Conservation (phyloP, 1,140 invertebrate species). For the Neocloeon triangulifer region DNA sequence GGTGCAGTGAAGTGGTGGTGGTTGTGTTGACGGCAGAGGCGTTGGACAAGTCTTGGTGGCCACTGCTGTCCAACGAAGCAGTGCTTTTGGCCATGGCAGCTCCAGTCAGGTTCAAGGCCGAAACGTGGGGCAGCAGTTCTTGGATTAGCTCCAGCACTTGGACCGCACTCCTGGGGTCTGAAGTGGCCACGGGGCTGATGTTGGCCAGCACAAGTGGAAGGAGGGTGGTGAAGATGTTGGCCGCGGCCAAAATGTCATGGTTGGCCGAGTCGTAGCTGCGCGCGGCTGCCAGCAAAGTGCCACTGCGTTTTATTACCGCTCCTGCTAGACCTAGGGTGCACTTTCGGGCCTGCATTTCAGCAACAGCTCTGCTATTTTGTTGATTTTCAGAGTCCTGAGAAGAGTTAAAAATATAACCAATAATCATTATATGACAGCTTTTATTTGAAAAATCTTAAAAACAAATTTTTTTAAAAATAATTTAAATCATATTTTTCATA, state of each 20-base stretch:
- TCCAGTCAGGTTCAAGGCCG: slow-evolving; percentile 48
- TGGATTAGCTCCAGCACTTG: slow-evolving; percentile 76
- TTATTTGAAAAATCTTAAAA: too few relatives aligned
- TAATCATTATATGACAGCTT: too few relatives aligned
- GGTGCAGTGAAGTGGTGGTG: slow-evolving; percentile 57
- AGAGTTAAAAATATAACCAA: too few relatives aligned
- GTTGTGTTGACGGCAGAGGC: slow-evolving; percentile 10
- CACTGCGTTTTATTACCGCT: slow-evolving; percentile 45
- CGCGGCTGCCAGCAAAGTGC: slow-evolving; percentile 44
- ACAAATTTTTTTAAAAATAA: not conserved
- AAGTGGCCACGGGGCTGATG: slow-evolving; percentile 53
- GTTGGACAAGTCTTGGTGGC: not conserved
- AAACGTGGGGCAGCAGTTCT: slow-evolving; percentile 72
- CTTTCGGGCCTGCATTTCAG: slow-evolving; percentile 45
- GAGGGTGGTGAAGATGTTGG: slow-evolving; percentile 46
- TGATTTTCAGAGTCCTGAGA: slow-evolving; percentile 37
- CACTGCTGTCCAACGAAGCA: slow-evolving; percentile 6
- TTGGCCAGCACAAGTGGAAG: slow-evolving; percentile 58
- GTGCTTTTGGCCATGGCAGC: slow-evolving; percentile 5
- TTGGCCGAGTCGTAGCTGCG: slow-evolving; percentile 24
- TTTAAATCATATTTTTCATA: too few relatives aligned
- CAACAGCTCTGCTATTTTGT: slow-evolving; percentile 35
- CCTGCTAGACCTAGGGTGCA: slow-evolving; percentile 45
- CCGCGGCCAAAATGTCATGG: slow-evolving; percentile 27
- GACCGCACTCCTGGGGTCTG: slow-evolving; percentile 72